These are phyloP conservation scores for Halichoeres trimaculatus DNA, from an alignment of 2,113 vertebrate species.

Conservation along the genomic window DNA sequence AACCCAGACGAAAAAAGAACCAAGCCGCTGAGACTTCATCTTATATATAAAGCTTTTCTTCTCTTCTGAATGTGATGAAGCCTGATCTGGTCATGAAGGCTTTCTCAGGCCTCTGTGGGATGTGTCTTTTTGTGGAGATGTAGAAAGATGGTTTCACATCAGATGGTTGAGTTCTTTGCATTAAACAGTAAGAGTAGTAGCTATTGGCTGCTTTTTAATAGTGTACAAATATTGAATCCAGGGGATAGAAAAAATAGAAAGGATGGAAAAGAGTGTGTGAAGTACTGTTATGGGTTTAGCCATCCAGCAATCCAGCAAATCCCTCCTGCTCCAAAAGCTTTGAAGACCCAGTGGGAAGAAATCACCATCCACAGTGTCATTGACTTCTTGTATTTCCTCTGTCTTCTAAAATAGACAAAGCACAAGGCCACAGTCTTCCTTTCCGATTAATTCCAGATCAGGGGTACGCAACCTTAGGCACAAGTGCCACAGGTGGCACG, in stretches of 20 bases:
- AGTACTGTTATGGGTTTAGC: too few species aligned
- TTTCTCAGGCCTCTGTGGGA: constrained; percentile 4
- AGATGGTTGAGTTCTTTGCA: not conserved
- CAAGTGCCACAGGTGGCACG: too few species aligned
- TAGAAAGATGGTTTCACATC: not conserved
- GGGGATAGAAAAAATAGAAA: not conserved
- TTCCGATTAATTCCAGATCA: too few species aligned
- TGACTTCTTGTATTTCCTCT: not conserved
- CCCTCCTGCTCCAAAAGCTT: not conserved
- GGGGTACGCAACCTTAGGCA: too few species aligned
- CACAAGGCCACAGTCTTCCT: constrained; percentile 28
- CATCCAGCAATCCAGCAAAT: constrained; percentile 14
- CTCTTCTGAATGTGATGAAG: constrained; percentile 21
- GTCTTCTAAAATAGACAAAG: constrained; percentile 46
- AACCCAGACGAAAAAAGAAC: constrained; percentile 48
- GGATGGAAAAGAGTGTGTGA: too few species aligned
- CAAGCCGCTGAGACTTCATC: constrained; percentile 39
- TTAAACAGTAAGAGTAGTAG: not conserved
- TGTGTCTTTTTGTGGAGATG: constrained; percentile 1
- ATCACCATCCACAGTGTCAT: constrained; percentile 22
- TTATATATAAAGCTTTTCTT: constrained; percentile 45
- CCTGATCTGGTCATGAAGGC: constrained; percentile 12
- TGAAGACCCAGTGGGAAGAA: constrained; percentile 1
- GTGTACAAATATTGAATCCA: not conserved
- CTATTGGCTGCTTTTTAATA: not conserved